phyloP scores from a whole-genome alignment of 2,888 invertebrate species.

The Leptopilina syphax region DNA sequence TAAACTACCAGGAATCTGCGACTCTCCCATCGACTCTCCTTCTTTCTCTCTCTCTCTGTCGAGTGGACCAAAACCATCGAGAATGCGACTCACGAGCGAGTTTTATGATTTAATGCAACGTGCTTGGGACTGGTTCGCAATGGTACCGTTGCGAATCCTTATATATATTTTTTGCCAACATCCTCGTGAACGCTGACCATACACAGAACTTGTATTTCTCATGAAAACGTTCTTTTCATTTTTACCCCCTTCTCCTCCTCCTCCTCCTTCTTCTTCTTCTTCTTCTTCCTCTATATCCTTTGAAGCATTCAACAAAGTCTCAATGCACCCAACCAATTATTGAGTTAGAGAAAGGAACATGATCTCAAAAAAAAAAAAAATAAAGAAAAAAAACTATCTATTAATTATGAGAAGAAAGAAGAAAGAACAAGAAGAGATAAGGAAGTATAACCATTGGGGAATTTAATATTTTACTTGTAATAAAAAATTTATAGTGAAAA shows the following conservation, averaged over 20 bases:
- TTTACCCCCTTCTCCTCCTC: not conserved
- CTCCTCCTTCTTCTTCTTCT: not conserved
- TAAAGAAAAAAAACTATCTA: too few species aligned
- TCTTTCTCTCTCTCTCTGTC: not conserved
- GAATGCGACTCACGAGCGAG: slow-evolving; percentile 58
- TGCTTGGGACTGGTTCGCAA: slow-evolving; percentile 50
- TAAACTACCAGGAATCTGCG: slow-evolving; percentile 22
- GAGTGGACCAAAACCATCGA: slow-evolving; percentile 23
- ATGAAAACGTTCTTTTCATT: not conserved
- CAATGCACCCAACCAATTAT: not conserved
- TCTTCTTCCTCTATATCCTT: not conserved
- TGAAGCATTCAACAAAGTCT: not conserved
- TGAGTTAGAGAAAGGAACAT: not conserved
- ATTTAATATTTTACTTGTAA: not conserved
- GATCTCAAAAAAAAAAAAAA: too few species aligned
- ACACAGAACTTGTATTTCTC: slow-evolving; percentile 34
- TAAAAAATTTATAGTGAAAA: too few species aligned
- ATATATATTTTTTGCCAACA: slow-evolving; percentile 22
- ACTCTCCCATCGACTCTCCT: slow-evolving; percentile 20
- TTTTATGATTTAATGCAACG: slow-evolving; percentile 61
- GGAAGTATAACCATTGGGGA: too few species aligned
- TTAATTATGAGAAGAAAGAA: too few species aligned
- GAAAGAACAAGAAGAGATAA: too few species aligned
- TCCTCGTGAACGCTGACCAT: slow-evolving; percentile 25
- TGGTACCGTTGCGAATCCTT: slow-evolving; percentile 39